Evolutionary conservation across 2,797 vertebrate genomes (phyloP).

Genomic region (Orientallactaga sibirica): DNA sequence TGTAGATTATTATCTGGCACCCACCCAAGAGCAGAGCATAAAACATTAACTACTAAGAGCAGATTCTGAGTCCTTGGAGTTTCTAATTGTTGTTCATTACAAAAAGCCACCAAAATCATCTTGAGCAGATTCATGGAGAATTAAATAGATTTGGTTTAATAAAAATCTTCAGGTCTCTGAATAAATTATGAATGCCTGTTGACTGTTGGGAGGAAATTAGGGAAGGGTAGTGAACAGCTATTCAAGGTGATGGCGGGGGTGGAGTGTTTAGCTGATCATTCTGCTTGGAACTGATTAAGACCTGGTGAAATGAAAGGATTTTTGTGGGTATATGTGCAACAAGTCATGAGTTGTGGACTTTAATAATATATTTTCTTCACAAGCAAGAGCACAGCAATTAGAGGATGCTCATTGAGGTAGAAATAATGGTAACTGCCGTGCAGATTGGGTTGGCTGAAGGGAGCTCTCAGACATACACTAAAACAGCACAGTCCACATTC

Average conservation of each 20-base stretch:
- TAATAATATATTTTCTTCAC: conserved; percentile 90
- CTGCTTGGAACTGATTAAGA: conserved; percentile 87
- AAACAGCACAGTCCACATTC: conserved; percentile 88
- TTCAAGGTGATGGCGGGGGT: conserved; percentile 34
- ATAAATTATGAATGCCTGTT: conserved; percentile 89
- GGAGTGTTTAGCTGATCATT: conserved; percentile 81
- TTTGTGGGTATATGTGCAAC: conserved; percentile 86
- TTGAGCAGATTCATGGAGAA: conserved; percentile 86
- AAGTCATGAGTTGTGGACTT: conserved; percentile 90
- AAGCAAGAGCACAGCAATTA: conserved; percentile 91
- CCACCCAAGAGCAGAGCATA: conserved; percentile 83
- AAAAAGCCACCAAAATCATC: conserved; percentile 87
- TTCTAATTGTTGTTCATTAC: conserved; percentile 88
- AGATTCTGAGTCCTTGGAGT: conserved; percentile 86
- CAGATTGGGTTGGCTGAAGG: conserved; percentile 89
- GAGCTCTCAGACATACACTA: conserved; percentile 89
- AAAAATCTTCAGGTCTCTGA: conserved; percentile 88
- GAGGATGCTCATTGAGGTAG: conserved; percentile 90
- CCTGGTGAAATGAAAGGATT: conserved; percentile 85
- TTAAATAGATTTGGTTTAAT: conserved; percentile 89
- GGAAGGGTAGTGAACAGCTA: conserved; percentile 85
- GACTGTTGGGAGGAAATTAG: conserved; percentile 86
- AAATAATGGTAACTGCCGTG: conserved; percentile 90
- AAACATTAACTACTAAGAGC: conserved; percentile 88
- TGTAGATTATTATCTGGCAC: conserved; percentile 88